Evolutionary conservation across 92 coral and sea anemone genomes (phyloP), one percentile per base, ranked within the genome.

Genomic region (Actinernus sp.): DNA sequence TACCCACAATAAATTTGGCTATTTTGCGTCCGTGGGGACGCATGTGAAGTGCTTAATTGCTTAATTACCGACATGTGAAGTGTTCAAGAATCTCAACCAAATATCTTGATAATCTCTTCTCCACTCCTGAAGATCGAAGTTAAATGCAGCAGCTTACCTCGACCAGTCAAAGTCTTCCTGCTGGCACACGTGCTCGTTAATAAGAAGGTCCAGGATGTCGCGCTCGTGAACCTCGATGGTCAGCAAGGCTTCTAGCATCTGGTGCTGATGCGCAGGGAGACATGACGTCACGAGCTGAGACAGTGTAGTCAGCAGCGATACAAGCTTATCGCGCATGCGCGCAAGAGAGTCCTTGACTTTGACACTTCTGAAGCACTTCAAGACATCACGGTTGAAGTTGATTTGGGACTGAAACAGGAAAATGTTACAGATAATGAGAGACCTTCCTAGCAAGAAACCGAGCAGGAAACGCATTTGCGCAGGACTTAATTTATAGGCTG

Each of bases 161-260:
- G 85, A 70, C 98, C 98, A 94, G 46, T 94, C 92, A 54, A 94
- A 94, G 65, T 94, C 97, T n/a, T 91, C 98, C 55, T 61, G 82
- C 65, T 81, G 79, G 31, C 71, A 61, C 21, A 94, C 83, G 20
- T 94, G 86, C 25, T 89, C 88, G 2, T 82, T 49, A 16, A 91
- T 72, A 37, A 94, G 83, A 0, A 84, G 65, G 58, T 87, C 95
- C 67, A 94, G 61, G 22, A 89, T 82, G 52, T 94, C 97, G 41
- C 98, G 93, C 53, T 82, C 97, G 62, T 94, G 98, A 31, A 94
- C 98, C 41, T 87, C 79, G 14, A 91, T 74, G 47, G 98, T 91
- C 64, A 94, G 92, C 85, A 94, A 59, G 2, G 97, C 90, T 59
- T 86, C 98, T 9, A 94, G 73, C 2, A 90, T 83, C 60, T 83